Percentiles rank a stretch among this genome's conserved stretches.
phyloP scores from a whole-genome alignment of 2,113 vertebrate genomes.

The Ceuthmochares aereus region DNA sequence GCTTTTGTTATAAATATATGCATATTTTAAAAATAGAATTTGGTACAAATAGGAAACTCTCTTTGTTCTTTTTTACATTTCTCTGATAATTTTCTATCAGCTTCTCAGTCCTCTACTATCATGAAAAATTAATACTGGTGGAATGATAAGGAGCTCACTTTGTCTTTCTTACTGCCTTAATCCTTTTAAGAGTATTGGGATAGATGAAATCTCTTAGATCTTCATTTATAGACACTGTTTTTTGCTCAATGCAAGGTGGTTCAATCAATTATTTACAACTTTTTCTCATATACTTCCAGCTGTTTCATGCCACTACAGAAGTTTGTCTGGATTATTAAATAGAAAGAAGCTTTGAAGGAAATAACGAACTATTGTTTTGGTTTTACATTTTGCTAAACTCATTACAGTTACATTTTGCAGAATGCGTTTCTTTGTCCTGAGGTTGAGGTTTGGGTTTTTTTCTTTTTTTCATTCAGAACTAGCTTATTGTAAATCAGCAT shows the following conservation, averaged over 20 bases:
- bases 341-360: background rate
- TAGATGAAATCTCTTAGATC: slow-evolving; percentile 27
- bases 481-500: background rate
- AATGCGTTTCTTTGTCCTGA: background rate
- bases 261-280: slow-evolving; percentile 37
- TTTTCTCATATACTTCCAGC: background rate
- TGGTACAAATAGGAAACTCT: slow-evolving; percentile 38
- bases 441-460: background rate
- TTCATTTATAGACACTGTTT: background rate
- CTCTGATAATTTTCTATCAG: slow-evolving; percentile 42
- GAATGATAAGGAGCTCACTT: slow-evolving; percentile 46
- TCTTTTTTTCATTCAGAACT: background rate
- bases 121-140: slow-evolving; percentile 39
- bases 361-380: background rate
- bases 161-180: slow-evolving; percentile 11
- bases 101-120: background rate
- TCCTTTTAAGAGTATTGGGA: slow-evolving; percentile 28
- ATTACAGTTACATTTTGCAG: background rate
- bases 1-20: slow-evolving; percentile 4
- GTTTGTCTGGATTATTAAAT: background rate
- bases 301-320: background rate
- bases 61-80: background rate
- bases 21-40: slow-evolving; percentile 14
- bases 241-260: slow-evolving; percentile 22
- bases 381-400: background rate